Percentiles rank a stretch among this genome's conserved stretches.
Conservation (phyloP, 2,113 vertebrate genomes). For the Xiphorhynchus elegans region DNA sequence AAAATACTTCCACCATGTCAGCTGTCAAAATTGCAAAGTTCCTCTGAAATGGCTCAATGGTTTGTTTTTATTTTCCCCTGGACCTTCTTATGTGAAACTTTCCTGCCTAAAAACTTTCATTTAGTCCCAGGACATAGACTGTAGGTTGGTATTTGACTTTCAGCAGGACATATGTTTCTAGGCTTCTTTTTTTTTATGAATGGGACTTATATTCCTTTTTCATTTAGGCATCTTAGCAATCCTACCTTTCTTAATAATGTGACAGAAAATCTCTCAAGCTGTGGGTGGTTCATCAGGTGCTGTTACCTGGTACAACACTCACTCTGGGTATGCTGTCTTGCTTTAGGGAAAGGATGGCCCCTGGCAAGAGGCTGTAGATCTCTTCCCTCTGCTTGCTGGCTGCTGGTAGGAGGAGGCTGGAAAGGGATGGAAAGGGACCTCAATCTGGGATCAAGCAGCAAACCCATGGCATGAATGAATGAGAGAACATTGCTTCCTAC, state of each 20-base stretch:
- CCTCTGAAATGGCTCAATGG: background rate
- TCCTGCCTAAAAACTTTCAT: background rate
- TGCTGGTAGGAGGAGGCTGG: background rate
- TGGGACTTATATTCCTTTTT: background rate
- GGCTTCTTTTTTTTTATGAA: background rate
- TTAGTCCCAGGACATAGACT: background rate
- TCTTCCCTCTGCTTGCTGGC: background rate
- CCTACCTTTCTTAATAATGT: background rate
- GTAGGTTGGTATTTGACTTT: background rate
- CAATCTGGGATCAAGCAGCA: background rate
- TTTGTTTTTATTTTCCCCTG: too few relatives aligned
- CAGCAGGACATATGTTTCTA: background rate
- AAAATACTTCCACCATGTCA: background rate
- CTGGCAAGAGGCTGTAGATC: background rate
- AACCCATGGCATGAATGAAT: background rate
- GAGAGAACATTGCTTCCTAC: background rate
- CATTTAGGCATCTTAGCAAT: background rate
- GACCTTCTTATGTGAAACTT: background rate
- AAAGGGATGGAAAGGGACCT: background rate
- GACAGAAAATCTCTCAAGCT: background rate
- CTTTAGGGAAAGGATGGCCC: background rate
- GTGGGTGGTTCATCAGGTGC: background rate
- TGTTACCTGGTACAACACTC: background rate
- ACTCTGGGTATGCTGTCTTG: background rate
- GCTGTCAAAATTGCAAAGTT: background rate